Evolutionary conservation across 2,113 vertebrate species (phyloP).

Genomic region (Rousettus leschenaultii): DNA sequence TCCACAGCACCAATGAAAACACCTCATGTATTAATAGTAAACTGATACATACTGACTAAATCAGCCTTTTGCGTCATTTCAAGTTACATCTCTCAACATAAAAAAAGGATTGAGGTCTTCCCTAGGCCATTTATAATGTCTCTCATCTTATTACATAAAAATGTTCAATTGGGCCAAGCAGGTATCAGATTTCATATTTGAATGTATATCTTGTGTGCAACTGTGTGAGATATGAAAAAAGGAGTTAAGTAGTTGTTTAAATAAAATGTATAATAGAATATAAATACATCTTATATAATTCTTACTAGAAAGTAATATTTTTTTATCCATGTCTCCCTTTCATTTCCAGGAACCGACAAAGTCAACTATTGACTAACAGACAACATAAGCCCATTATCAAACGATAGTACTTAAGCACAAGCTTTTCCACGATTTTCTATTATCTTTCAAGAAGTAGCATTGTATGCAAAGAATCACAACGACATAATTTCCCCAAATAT

Average conservation of each 20-base stretch:
- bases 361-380: not conserved
- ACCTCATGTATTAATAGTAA: not conserved
- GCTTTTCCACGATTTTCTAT: not conserved
- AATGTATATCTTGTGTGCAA: not conserved
- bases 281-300: not conserved
- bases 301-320: constrained; percentile 6
- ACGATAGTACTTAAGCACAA: not conserved
- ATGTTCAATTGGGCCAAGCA: not conserved
- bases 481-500: not conserved
- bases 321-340: not conserved
- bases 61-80: not conserved
- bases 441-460: constrained; percentile 24
- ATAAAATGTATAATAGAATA: not conserved
- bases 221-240: not conserved
- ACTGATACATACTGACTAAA: not conserved
- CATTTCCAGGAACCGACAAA: not conserved
- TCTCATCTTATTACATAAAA: not conserved
- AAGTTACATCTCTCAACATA: not conserved
- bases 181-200: not conserved
- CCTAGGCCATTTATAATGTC: not conserved
- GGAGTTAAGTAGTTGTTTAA: not conserved
- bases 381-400: not conserved
- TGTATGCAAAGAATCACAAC: not conserved
- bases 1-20: not conserved
- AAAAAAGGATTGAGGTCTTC: not conserved